Base-by-base conservation (phyloP, 1,140 invertebrate genomes). In the Drosophila ercepeae region DNA sequence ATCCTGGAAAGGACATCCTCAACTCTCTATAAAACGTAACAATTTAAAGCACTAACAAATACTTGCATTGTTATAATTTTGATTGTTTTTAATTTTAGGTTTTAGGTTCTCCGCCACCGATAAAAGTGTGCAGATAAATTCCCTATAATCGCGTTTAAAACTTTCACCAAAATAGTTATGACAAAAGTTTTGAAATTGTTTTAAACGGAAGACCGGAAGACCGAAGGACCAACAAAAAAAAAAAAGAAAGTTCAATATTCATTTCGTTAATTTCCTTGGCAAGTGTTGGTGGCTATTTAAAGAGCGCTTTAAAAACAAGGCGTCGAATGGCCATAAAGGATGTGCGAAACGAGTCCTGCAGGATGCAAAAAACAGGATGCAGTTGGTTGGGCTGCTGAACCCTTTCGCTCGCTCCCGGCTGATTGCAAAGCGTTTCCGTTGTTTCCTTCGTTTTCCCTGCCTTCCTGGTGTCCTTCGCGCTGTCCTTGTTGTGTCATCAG, bases 401-500 rank as follows among this genome's bases (percentile, higher is more conserved):
- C 9, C 52, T 36, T 4, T 21, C 21, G 2, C 27, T 7, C 27
- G 5, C 27, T 21, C 16, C n/a, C 9, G 23, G 32, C 44, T 58
- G 55, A 58, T 58, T 58, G 44, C 54, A 21, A 46, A 18, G 23
- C 27, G 18, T 44, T 44, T 32, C 29, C 29, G 29, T 32, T 32
- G 29, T 32, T 32, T 32, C 29, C 29, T 32, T 4, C 11, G 23
- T 16, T 8, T 48, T 3, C 45, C 3, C 19, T n/a, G 27, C 25
- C 36, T 55, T 34, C 18, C n/a, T 21, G 2, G 29, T 32, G 29
- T 39, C 25, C 45, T 34, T 32, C 13, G 23, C 48, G 41, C 44
- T 48, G 41, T 50, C 52, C 70, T 46, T 79, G 57, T 42, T 52
- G 64, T 67, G 64, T 67, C 64, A 67, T 65, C 69, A 60, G 68